Evolutionary conservation across 2,113 vertebrate genomes (phyloP).

Genomic region (Phycodurus eques): DNA sequence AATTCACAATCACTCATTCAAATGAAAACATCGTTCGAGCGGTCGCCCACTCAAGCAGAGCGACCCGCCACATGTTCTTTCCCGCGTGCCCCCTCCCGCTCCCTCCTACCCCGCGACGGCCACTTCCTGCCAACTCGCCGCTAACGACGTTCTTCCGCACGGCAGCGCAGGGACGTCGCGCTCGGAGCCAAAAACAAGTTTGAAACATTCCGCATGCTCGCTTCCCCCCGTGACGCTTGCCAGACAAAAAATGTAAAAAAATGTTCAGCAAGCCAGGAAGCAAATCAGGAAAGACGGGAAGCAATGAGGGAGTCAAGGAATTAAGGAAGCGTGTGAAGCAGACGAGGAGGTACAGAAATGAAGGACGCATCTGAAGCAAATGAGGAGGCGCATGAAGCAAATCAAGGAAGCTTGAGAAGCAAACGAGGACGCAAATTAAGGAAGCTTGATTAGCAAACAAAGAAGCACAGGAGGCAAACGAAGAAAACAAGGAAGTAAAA

Average conservation of each 20-base stretch:
- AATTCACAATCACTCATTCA: slow-evolving; percentile 53
- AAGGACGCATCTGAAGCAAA: too few species aligned
- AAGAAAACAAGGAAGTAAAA: too few species aligned
- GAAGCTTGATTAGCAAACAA: too few species aligned
- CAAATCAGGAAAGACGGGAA: too few species aligned
- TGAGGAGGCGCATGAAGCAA: too few species aligned
- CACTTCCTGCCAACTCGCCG: background rate
- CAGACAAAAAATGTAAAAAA: too few species aligned
- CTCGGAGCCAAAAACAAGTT: background rate
- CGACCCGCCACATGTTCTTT: slow-evolving; percentile 25
- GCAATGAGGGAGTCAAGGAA: too few species aligned
- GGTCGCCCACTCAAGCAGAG: slow-evolving; percentile 27
- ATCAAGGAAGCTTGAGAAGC: too few species aligned
- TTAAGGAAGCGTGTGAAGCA: too few species aligned
- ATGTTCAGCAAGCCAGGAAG: background rate
- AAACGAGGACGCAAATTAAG: too few species aligned
- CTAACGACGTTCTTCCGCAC: background rate
- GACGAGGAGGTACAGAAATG: too few species aligned
- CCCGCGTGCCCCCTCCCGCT: background rate
- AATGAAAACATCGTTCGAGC: slow-evolving; percentile 34
- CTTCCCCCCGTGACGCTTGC: background rate
- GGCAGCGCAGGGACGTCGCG: background rate
- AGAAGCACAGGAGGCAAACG: too few species aligned
- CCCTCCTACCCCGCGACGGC: background rate
- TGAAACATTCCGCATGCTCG: background rate